Evolutionary conservation across 2,797 vertebrate species (phyloP), one percentile per base, ranked within the genome.

Genomic region (Bryconaethiops microstoma): DNA sequence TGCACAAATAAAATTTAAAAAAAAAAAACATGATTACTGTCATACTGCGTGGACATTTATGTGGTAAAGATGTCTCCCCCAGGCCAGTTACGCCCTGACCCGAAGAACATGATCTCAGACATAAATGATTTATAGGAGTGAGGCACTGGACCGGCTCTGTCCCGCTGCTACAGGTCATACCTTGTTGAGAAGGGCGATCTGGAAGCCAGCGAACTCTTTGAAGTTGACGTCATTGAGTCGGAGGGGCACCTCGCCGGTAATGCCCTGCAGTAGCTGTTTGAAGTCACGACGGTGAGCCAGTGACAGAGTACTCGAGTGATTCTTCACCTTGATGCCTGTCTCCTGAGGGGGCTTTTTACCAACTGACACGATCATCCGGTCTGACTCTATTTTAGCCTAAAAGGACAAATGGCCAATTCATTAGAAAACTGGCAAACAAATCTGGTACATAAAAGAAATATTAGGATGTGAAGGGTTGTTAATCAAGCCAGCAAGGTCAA

Each of bases 371-470:
- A 99, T 96, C 80, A 99, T 94, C 88, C 97, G 95, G 77, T 99
- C 98, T 0, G 97, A 98, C 85, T 99, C 98, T 21, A 99, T 94
- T 94, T 99, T 99, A 68, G 98, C 98, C 98, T 99, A 85, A 0
- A 74, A 78, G 17, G 21, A 1, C 29, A 42, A 73, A 76, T 17
- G 12, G 6, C 13, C 2, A 65, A 16, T 29, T 45, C 9, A 57
- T 39, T 40, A 19, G 17, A 21, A n/a, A 14, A 0, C 0, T 23
- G 21, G 9, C 57, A 29, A 29, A 29, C n/a, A 62, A 52, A 52
- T 13, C 13, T 4, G 13, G 10, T 52, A 52, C 48, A 52, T 12
- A 52, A 2, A 45, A 0, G 10, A 45, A 45, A 45, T 45, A 45
- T 1, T 12, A 8, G 42, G 7, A 10, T 12, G 7, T 60, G 21